phyloP scores from a whole-genome alignment of 2,797 vertebrate species.

The Danio albolineatus region DNA sequence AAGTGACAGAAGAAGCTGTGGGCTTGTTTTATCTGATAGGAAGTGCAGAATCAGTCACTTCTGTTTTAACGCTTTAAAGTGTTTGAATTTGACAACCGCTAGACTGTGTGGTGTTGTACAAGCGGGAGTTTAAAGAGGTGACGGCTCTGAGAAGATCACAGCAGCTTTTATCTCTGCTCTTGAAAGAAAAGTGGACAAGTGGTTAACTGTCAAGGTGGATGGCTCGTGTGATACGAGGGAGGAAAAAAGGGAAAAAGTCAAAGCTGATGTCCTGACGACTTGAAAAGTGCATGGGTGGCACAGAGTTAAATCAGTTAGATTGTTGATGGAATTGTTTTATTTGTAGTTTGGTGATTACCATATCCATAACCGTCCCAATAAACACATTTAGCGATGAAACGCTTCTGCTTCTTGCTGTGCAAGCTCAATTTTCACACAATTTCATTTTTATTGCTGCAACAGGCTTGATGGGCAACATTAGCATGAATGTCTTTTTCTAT shows the following conservation, averaged over 20 bases:
- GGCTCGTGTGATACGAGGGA: slow-evolving; percentile 14
- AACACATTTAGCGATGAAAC: neutral
- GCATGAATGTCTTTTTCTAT: neutral
- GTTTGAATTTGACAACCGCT: slow-evolving; percentile 29
- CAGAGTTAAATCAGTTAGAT: neutral
- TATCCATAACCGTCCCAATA: neutral
- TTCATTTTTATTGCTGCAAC: neutral
- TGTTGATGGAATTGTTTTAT: neutral
- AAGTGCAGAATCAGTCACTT: slow-evolving; percentile 31
- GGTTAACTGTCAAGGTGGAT: slow-evolving; percentile 43
- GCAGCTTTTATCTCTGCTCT: slow-evolving; percentile 31
- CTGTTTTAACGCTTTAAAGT: slow-evolving; percentile 13
- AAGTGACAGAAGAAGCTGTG: slow-evolving; percentile 15
- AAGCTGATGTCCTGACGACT: neutral
- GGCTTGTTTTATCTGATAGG: slow-evolving; percentile 13
- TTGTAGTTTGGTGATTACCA: neutral
- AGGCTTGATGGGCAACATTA: neutral
- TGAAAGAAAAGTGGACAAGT: slow-evolving; percentile 35
- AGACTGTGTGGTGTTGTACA: neutral
- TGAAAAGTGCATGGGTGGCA: neutral
- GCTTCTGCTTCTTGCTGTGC: neutral
- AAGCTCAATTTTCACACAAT: neutral
- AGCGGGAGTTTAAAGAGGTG: slow-evolving; percentile 24
- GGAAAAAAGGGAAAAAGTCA: neutral
- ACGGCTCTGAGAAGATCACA: slow-evolving; percentile 33